These are phyloP conservation scores for Latrodectus elegans DNA, from an alignment of 2,888 invertebrate species.

Conservation along the genomic window DNA sequence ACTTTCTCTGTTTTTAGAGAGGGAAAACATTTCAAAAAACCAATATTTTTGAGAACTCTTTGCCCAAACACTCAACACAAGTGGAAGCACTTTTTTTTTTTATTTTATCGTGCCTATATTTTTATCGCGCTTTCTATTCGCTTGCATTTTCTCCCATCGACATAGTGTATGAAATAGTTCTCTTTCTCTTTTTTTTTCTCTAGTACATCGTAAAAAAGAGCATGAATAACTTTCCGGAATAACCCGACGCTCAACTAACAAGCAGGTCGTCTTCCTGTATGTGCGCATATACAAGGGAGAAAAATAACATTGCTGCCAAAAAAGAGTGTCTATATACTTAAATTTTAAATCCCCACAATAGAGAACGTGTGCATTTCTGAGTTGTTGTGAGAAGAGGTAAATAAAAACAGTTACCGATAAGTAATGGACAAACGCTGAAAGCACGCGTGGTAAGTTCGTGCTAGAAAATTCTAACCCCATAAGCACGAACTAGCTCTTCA, in stretches of 20 bases:
- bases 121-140: too few species aligned
- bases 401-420: constrained; percentile 42
- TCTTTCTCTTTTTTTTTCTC: neutral
- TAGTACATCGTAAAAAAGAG: neutral
- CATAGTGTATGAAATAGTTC: too few species aligned
- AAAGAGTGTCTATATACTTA: constrained; percentile 4
- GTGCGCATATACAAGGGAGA: neutral
- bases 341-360: constrained; percentile 11
- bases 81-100: too few species aligned
- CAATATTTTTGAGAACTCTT: too few species aligned
- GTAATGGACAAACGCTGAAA: constrained; percentile 13
- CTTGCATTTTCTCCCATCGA: too few species aligned
- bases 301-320: neutral
- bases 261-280: neutral
- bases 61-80: too few species aligned
- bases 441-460: neutral
- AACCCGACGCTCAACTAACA: neutral
- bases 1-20: too few species aligned
- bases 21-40: too few species aligned
- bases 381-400: neutral
- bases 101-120: too few species aligned
- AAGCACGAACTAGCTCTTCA: constrained; percentile 53
- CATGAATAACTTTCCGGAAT: neutral
- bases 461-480: constrained; percentile 22
- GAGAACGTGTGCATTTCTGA: constrained; percentile 13